A percentile compares a stretch with the other conserved stretches of the same genome.
These are phyloP conservation scores for Sclerurus mexicanus DNA, from an alignment of 2,113 vertebrate genomes.

Conservation along the genomic window DNA sequence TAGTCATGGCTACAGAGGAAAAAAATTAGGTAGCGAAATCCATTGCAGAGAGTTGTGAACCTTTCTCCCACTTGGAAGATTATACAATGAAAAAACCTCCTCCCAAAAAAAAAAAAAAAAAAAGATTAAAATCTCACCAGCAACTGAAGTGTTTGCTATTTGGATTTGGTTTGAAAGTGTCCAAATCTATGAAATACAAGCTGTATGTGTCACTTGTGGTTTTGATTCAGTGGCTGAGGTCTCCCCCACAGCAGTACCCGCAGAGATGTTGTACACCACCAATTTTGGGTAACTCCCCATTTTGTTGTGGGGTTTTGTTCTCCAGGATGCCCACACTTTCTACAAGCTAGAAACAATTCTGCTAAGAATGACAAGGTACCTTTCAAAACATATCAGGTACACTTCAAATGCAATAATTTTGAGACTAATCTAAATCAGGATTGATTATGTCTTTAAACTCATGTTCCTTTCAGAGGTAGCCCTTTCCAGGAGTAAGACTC, in stretches of 20 bases:
- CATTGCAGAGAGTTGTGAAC: background rate
- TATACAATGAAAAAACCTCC: background rate
- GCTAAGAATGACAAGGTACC: background rate
- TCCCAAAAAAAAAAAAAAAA: background rate
- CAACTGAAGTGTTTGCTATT: background rate
- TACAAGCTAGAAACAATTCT: background rate
- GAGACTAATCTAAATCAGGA: background rate
- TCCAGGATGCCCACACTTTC: background rate
- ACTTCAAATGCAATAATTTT: background rate
- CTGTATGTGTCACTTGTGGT: fast-evolving
- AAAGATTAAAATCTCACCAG: background rate
- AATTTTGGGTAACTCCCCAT: background rate
- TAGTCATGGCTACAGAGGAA: background rate
- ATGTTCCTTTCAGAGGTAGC: background rate
- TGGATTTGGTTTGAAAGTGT: background rate
- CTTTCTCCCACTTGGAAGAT: background rate
- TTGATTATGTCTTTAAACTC: background rate
- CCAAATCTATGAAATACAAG: background rate
- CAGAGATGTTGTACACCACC: background rate
- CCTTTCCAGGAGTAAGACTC: background rate
- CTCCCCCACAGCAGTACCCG: background rate
- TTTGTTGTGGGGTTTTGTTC: background rate
- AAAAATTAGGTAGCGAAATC: background rate
- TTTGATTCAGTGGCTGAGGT: background rate
- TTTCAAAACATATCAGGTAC: background rate